phyloP scores from a whole-genome alignment of 2,888 invertebrate species.

The Synergus umbraculus region DNA sequence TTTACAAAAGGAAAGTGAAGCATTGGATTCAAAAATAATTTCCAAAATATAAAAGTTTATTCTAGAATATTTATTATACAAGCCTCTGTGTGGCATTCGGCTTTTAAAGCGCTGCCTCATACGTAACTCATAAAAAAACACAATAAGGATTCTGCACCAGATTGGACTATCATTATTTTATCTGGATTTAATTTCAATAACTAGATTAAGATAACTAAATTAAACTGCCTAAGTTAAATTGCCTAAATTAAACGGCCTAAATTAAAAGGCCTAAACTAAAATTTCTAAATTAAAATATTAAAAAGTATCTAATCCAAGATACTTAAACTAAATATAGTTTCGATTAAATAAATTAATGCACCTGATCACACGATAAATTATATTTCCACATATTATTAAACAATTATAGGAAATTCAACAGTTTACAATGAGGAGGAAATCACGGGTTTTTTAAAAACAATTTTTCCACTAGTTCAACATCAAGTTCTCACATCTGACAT shows the following conservation, averaged over 20 bases:
- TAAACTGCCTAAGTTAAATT: no score
- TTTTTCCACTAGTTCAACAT: not conserved
- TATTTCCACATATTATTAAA: not conserved
- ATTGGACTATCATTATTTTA: not conserved
- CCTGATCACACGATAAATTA: not conserved
- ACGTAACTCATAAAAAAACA: not conserved
- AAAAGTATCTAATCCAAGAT: no score
- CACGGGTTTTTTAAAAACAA: not conserved
- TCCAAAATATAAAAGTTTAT: constrained; percentile 57
- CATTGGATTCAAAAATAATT: not conserved
- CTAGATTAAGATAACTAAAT: not conserved
- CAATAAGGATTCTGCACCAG: constrained; percentile 8
- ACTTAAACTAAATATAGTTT: not conserved
- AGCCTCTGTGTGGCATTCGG: constrained; percentile 61
- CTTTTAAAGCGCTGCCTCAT: constrained; percentile 51
- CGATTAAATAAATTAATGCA: constrained; percentile 8
- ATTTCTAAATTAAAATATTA: no score
- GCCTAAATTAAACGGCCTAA: no score
- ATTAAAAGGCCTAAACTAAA: no score
- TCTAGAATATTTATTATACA: constrained; percentile 59
- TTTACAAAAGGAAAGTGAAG: not conserved
- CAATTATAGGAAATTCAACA: constrained; percentile 4
- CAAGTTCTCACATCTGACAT: constrained; percentile 13
- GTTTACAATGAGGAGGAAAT: not conserved
- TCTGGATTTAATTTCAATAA: not conserved